These are phyloP conservation scores for Regulus satrapa DNA, from an alignment of 2,113 vertebrate species.

Conservation along the genomic window DNA sequence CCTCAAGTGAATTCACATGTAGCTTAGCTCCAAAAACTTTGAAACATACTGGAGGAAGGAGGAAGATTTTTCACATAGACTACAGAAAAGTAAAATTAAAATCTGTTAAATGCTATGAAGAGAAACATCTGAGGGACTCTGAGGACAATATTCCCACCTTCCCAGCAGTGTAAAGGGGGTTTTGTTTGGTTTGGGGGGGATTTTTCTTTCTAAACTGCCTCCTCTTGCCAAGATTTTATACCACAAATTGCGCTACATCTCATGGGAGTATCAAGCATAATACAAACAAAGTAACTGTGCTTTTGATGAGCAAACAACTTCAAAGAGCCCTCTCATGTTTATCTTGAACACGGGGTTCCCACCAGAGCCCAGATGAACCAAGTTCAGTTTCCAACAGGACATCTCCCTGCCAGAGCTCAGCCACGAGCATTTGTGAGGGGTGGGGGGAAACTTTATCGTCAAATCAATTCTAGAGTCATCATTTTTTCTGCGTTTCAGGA, in stretches of 20 bases:
- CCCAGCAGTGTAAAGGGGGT: neutral
- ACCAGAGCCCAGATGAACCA: conserved; percentile 8
- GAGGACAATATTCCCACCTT: neutral
- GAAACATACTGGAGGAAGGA: neutral
- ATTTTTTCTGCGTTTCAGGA: neutral
- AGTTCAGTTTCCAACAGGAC: conserved; percentile 45
- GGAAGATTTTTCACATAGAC: neutral
- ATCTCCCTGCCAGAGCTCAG: conserved; percentile 37
- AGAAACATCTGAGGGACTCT: neutral
- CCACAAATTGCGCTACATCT: conserved; percentile 8
- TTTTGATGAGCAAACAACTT: conserved; percentile 62
- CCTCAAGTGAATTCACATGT: neutral
- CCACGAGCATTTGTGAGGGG: conserved; percentile 12
- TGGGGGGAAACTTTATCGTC: conserved; percentile 1
- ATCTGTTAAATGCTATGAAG: neutral
- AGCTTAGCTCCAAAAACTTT: neutral
- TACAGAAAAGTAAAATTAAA: neutral
- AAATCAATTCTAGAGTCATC: conserved; percentile 7
- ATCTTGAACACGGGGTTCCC: conserved; percentile 38
- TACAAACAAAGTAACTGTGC: conserved; percentile 40
- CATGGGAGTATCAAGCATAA: conserved; percentile 9
- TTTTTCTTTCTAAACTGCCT: neutral
- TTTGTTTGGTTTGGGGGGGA: neutral
- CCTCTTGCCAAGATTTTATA: conserved; percentile 26
- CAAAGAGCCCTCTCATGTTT: conserved; percentile 42